A percentile compares a stretch with the other conserved stretches of the same genome.
These are phyloP conservation scores for Papilio dardanus DNA, from an alignment of 1,140 invertebrate genomes.

Conservation along the genomic window DNA sequence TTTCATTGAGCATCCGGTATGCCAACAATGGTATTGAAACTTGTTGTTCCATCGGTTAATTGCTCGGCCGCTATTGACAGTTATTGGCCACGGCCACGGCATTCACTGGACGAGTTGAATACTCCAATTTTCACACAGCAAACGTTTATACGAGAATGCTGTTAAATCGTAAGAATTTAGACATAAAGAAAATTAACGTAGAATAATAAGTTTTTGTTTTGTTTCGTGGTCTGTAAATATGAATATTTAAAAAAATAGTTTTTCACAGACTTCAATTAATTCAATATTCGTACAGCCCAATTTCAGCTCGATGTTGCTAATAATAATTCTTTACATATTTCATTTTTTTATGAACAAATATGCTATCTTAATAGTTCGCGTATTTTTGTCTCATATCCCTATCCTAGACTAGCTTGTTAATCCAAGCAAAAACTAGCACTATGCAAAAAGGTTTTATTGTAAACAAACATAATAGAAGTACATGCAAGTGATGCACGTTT, in stretches of 20 bases:
- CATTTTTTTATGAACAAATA: too few relatives aligned
- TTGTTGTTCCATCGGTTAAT: conserved; percentile 23
- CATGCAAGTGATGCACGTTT: conserved; percentile 4
- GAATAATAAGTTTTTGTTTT: too few relatives aligned
- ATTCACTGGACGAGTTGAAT: conserved; percentile 9
- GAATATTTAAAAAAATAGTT: too few relatives aligned
- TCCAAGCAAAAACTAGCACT: background rate
- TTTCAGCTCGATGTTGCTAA: too few relatives aligned
- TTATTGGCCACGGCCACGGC: conserved; percentile 21
- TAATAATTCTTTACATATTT: too few relatives aligned
- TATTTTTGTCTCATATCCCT: background rate
- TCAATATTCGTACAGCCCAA: too few relatives aligned
- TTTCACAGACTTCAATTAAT: too few relatives aligned
- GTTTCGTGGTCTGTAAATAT: too few relatives aligned
- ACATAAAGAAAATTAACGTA: too few relatives aligned
- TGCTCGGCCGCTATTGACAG: conserved; percentile 23
- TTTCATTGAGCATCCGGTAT: background rate
- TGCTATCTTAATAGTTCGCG: background rate
- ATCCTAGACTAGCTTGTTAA: background rate
- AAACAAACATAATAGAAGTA: conserved; percentile 20
- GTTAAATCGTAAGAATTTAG: background rate
- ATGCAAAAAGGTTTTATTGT: background rate
- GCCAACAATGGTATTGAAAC: conserved; percentile 22
- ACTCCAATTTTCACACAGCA: background rate
- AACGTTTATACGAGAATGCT: background rate